phyloP scores from a whole-genome alignment of 2,113 vertebrate species.

The Halcyon malimbica region DNA sequence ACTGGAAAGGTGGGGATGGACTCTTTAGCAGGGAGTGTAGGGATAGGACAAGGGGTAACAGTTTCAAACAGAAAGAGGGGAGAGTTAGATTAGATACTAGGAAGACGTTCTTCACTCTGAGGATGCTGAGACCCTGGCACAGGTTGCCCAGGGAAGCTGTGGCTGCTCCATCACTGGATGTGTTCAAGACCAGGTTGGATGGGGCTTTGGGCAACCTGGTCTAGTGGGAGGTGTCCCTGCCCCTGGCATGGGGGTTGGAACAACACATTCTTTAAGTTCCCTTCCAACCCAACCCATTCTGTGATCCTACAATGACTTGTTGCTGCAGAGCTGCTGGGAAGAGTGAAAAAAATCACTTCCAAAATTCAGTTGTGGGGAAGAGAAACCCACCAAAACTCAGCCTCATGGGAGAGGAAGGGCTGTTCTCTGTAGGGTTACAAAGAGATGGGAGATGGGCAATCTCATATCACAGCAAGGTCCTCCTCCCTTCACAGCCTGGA shows the following conservation, averaged over 20 bases:
- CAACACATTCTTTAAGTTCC: neutral
- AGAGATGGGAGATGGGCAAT: neutral
- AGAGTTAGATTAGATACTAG: neutral
- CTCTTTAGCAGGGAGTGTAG: neutral
- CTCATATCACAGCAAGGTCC: fast-evolving
- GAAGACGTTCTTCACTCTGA: neutral
- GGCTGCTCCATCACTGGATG: neutral
- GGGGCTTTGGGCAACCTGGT: neutral
- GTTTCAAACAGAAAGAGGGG: neutral
- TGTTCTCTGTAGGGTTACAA: fast-evolving
- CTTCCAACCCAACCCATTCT: neutral
- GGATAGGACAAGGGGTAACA: neutral
- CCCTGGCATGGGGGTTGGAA: neutral
- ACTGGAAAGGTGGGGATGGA: neutral
- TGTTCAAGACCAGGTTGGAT: neutral
- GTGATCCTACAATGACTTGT: neutral
- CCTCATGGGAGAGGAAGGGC: neutral
- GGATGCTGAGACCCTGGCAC: no score
- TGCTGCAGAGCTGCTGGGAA: neutral
- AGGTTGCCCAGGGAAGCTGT: neutral
- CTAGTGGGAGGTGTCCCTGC: neutral
- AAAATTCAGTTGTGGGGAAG: neutral
- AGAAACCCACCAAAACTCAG: neutral
- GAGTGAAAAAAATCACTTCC: neutral
- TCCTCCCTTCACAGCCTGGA: neutral